Conservation (phyloP, 2,797 vertebrate species). For the Pelobates cultripes region DNA sequence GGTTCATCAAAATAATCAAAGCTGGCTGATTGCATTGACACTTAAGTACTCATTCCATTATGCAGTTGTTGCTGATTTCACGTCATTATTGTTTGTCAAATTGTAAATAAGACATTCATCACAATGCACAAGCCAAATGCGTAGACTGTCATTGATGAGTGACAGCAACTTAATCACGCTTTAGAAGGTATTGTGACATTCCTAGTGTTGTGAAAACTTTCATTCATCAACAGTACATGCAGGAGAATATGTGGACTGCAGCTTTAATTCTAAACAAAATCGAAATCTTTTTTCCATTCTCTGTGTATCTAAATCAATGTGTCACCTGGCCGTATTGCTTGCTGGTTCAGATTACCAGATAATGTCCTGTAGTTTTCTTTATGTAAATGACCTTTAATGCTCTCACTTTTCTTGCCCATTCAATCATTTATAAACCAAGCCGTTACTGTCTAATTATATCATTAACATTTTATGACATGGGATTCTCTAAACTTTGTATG, state of each 20-base stretch:
- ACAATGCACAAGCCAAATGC: no score
- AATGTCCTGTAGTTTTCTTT: constrained; percentile 49
- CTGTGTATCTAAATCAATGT: constrained; percentile 1
- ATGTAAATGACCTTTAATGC: constrained; percentile 51
- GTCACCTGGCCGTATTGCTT: constrained; percentile 20
- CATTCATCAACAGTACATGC: not conserved
- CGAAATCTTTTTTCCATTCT: not conserved
- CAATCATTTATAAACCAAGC: constrained; percentile 56
- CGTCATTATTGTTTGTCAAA: no score
- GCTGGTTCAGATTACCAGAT: constrained; percentile 35
- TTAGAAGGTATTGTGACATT: no score
- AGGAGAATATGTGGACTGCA: not conserved
- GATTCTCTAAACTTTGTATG: constrained; percentile 53
- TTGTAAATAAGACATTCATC: no score
- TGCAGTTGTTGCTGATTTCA: no score
- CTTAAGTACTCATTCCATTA: no score
- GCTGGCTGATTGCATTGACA: no score
- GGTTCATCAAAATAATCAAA: no score
- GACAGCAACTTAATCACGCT: no score
- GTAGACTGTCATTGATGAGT: no score
- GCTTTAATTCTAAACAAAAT: not conserved
- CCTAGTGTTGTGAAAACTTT: no score
- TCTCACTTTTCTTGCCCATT: constrained; percentile 49
- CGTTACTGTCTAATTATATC: constrained; percentile 56
- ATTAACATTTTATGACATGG: constrained; percentile 56